These are phyloP conservation scores for Oxytorus armatus DNA, from an alignment of 2,888 invertebrate species.

Conservation along the genomic window DNA sequence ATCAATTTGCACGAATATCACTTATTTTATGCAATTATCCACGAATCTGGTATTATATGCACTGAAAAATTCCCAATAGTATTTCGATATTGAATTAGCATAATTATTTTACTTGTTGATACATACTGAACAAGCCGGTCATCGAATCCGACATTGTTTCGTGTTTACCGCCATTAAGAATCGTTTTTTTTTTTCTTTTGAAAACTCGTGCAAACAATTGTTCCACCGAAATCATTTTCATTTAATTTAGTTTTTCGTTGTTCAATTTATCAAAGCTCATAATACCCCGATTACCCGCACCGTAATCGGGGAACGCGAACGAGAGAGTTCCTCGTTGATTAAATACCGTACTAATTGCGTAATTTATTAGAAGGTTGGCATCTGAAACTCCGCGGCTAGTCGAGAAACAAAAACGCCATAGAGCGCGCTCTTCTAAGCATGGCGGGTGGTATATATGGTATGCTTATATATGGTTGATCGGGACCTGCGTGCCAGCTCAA, in stretches of 20 bases:
- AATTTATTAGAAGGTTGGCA: slow-evolving; percentile 75
- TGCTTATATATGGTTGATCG: slow-evolving; percentile 35
- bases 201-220: no score
- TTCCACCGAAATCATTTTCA: background rate
- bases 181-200: no score
- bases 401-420: slow-evolving; percentile 16
- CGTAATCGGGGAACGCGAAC: background rate
- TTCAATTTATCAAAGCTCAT: background rate
- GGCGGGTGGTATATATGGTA: slow-evolving; percentile 65
- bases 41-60: no score
- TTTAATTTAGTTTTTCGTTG: background rate
- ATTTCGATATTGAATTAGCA: no score
- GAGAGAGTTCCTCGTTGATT: slow-evolving; percentile 72
- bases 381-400: slow-evolving; percentile 32
- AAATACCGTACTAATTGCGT: slow-evolving; percentile 80
- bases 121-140: no score
- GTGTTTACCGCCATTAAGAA: no score
- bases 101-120: no score
- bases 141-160: no score
- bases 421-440: slow-evolving; percentile 15
- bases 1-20: no score
- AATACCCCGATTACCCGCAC: background rate
- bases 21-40: no score
- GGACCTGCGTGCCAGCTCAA: slow-evolving; percentile 43
- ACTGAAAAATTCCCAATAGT: no score